A percentile compares a stretch with the other conserved stretches of the same genome.
phyloP scores from a whole-genome alignment of 1,140 invertebrate genomes.

The Brachionus rotundiformis region DNA sequence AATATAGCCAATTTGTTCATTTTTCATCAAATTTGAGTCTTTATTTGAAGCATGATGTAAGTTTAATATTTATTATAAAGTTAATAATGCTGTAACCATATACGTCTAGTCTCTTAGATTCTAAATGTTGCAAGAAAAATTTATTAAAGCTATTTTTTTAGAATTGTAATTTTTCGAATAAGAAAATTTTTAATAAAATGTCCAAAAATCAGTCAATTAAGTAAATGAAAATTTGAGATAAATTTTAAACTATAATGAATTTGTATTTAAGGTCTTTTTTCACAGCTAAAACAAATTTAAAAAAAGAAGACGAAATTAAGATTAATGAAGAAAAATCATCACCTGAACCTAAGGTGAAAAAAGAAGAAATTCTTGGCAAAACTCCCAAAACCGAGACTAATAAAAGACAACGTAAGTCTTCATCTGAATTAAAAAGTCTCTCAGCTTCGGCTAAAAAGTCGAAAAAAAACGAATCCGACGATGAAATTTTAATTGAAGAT shows the following conservation, averaged over 20 bases:
- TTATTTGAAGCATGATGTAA: neutral
- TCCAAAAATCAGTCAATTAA: slow-evolving; percentile 51
- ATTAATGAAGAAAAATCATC: slow-evolving; percentile 11
- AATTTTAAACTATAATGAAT: no score
- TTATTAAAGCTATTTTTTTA: slow-evolving; percentile 22
- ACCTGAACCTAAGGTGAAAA: neutral
- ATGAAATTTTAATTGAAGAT: slow-evolving; percentile 22
- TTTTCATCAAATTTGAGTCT: neutral
- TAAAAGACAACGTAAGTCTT: slow-evolving; percentile 39
- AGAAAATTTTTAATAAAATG: slow-evolving; percentile 4
- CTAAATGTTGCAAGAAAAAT: neutral
- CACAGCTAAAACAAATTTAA: slow-evolving; percentile 25
- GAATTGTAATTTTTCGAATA: slow-evolving; percentile 40
- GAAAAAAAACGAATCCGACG: slow-evolving; percentile 25
- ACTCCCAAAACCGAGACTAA: slow-evolving; percentile 18
- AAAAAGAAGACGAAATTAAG: slow-evolving; percentile 12
- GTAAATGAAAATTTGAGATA: no score
- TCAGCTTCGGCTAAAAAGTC: slow-evolving; percentile 38
- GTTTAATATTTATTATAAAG: neutral
- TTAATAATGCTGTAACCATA: neutral
- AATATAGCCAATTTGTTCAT: neutral
- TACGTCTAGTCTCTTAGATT: neutral
- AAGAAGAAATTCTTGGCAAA: neutral
- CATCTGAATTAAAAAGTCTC: slow-evolving; percentile 36
- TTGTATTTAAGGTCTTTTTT: slow-evolving; percentile 38